Conservation (phyloP, 2,888 invertebrate species). For the Eledone cirrhosa region DNA sequence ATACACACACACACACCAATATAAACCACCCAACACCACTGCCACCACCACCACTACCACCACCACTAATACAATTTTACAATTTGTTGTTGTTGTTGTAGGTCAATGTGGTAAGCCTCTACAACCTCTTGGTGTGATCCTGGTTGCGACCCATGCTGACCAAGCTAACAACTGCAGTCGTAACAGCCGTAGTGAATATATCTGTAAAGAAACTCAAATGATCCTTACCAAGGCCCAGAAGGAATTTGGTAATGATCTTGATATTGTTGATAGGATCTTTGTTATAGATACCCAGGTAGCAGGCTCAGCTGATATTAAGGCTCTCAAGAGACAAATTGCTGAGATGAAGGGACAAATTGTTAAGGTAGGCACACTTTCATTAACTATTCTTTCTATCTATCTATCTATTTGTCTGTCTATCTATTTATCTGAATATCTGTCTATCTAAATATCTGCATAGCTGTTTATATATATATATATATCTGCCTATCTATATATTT, state of each 20-base stretch:
- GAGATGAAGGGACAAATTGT: constrained; percentile 70
- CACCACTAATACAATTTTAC: neutral
- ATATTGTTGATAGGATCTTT: constrained; percentile 71
- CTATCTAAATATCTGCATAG: too few species aligned
- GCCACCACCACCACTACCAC: too few species aligned
- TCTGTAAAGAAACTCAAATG: constrained; percentile 71
- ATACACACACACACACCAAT: too few species aligned
- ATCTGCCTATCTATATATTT: too few species aligned
- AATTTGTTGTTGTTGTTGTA: constrained; percentile 53
- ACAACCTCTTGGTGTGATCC: constrained; percentile 70
- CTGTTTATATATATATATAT: too few species aligned
- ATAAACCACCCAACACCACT: too few species aligned
- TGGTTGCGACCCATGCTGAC: constrained; percentile 76
- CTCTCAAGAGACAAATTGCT: constrained; percentile 71
- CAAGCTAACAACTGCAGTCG: constrained; percentile 69
- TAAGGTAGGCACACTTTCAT: constrained; percentile 62
- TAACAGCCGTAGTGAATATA: constrained; percentile 72
- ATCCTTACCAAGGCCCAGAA: constrained; percentile 67
- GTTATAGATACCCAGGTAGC: constrained; percentile 75
- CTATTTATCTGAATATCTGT: too few species aligned
- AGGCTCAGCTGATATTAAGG: constrained; percentile 73
- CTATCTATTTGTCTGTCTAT: too few species aligned
- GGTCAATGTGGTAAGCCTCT: constrained; percentile 73
- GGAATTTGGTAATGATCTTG: constrained; percentile 72
- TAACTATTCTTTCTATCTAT: too few species aligned